Percentiles rank a stretch among this genome's conserved stretches.
Conservation (phyloP, 2,113 vertebrate genomes). For the Otus sunia region DNA sequence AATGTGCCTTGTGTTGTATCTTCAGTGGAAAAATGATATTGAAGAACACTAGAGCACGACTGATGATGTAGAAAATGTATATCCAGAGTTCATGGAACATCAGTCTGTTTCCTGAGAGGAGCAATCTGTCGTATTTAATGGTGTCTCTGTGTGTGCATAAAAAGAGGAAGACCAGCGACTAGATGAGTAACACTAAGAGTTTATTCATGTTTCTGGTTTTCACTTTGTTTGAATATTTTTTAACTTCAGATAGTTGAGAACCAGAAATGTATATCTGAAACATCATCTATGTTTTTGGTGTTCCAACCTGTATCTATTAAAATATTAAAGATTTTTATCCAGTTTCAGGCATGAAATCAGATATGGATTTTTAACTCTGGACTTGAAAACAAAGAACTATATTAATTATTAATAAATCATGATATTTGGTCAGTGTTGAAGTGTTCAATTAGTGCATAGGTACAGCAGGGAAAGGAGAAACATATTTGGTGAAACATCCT, state of each 20-base stretch:
- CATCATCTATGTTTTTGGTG: accelerated
- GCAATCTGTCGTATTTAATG: accelerated
- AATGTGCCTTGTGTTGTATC: not conserved
- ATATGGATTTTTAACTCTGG: not conserved
- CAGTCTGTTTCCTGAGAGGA: not conserved
- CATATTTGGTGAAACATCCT: not conserved
- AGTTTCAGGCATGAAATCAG: not conserved
- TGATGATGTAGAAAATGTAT: not conserved
- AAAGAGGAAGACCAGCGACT: not conserved
- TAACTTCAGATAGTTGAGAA: not conserved
- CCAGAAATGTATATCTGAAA: not conserved
- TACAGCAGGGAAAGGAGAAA: not conserved
- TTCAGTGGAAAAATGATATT: not conserved
- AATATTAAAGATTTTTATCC: not conserved
- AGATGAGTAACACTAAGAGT: not conserved
- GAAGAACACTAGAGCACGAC: not conserved
- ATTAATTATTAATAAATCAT: not conserved
- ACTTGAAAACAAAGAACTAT: not conserved
- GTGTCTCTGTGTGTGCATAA: accelerated
- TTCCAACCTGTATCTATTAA: not conserved
- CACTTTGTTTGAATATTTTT: not conserved
- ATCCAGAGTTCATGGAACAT: not conserved
- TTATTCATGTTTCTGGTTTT: not conserved
- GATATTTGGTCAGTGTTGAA: not conserved
- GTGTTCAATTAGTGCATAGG: not conserved